Conservation (phyloP, 2,888 invertebrate species). For the Copidosoma aretas region DNA sequence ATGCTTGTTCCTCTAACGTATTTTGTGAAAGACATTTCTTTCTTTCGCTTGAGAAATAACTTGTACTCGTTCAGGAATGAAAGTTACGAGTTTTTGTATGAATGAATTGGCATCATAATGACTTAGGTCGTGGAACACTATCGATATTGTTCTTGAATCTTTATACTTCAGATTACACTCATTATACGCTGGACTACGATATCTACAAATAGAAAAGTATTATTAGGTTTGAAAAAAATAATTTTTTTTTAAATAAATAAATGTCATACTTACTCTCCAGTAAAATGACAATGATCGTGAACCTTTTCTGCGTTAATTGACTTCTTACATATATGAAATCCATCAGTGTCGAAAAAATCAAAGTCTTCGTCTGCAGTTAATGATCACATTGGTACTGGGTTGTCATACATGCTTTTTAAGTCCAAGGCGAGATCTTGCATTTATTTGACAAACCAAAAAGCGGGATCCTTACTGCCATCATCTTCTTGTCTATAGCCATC, state of each 20-base stretch:
- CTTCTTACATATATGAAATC: constrained; percentile 35
- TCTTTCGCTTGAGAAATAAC: neutral
- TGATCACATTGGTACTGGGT: neutral
- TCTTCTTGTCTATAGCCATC: neutral
- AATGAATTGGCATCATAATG: constrained; percentile 29
- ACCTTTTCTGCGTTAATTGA: constrained; percentile 27
- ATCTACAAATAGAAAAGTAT: too few species aligned
- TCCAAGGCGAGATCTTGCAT: neutral
- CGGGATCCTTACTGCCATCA: neutral
- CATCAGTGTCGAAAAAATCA: constrained; percentile 1
- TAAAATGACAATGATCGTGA: constrained; percentile 41
- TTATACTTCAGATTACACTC: constrained; percentile 6
- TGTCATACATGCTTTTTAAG: neutral
- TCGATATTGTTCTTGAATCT: constrained; percentile 34
- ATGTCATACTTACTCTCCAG: constrained; percentile 36
- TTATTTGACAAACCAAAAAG: constrained; percentile 24
- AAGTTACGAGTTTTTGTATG: constrained; percentile 6
- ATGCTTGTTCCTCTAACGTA: constrained; percentile 31
- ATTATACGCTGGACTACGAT: too few species aligned
- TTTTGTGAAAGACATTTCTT: constrained; percentile 17
- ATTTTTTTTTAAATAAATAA: constrained; percentile 37
- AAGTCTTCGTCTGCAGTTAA: neutral
- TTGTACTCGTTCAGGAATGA: neutral
- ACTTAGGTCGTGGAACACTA: constrained; percentile 44
- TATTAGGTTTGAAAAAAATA: too few species aligned